phyloP scores from a whole-genome alignment of 2,113 vertebrate genomes.

The Syngnathus scovelli region DNA sequence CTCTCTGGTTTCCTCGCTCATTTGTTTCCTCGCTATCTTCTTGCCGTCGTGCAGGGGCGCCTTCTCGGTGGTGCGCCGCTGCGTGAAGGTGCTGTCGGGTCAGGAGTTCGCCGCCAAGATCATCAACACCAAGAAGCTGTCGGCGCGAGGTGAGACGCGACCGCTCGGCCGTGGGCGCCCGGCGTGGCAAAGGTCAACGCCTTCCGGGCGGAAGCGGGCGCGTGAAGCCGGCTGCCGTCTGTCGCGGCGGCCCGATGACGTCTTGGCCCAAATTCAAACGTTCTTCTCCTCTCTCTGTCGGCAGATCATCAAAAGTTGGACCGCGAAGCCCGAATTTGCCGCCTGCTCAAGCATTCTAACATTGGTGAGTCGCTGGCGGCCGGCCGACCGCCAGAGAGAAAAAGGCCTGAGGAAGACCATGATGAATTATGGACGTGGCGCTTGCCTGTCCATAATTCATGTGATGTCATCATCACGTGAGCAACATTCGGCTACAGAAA shows the following conservation, averaged over 20 bases:
- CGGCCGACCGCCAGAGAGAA: not conserved
- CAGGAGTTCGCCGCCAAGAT: conserved; percentile 68
- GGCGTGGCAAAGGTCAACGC: not conserved
- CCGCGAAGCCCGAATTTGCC: conserved; percentile 70
- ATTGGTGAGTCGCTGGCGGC: conserved; percentile 55
- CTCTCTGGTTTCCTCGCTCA: not conserved
- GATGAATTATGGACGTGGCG: conserved; percentile 14
- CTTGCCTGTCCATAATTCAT: conserved; percentile 3
- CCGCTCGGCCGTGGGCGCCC: not conserved
- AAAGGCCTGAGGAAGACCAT: not conserved
- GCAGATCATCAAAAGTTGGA: conserved; percentile 73
- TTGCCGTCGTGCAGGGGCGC: conserved; percentile 53
- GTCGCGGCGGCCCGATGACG: not conserved
- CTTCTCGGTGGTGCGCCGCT: conserved; percentile 64
- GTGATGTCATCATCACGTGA: not conserved
- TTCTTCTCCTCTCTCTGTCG: not conserved
- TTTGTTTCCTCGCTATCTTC: too few species aligned
- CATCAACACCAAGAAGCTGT: conserved; percentile 69
- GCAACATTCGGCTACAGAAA: not conserved
- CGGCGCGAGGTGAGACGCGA: conserved; percentile 53
- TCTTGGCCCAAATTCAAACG: not conserved
- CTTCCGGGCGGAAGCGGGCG: not conserved
- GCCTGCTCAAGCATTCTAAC: conserved; percentile 68
- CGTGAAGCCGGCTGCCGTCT: too few species aligned
- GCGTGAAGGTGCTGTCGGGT: conserved; percentile 61